Percentiles rank a stretch among this genome's conserved stretches.
phyloP scores from a whole-genome alignment of 2,888 invertebrate species.

The Eupelmus urozonus region DNA sequence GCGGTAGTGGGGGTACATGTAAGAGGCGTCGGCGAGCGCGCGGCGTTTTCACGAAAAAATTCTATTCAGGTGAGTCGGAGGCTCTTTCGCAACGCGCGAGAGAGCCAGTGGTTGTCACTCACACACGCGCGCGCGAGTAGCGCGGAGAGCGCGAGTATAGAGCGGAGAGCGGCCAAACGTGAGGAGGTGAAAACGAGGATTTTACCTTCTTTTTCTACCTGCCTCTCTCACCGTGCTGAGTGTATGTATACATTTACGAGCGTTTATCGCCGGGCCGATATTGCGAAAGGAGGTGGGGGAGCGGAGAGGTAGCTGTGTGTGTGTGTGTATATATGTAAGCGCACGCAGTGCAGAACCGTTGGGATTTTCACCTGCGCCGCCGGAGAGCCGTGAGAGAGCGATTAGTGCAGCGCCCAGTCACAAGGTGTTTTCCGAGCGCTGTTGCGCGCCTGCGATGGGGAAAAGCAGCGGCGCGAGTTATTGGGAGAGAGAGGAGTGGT shows the following conservation, averaged over 20 bases:
- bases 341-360: neutral
- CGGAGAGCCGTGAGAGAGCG: too few species aligned
- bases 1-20: neutral
- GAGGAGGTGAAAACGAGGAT: constrained; percentile 27
- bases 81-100: constrained; percentile 50
- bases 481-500: neutral
- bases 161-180: constrained; percentile 6
- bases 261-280: neutral
- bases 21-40: neutral
- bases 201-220: neutral
- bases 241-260: neutral
- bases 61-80: constrained; percentile 47
- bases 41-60: constrained; percentile 5
- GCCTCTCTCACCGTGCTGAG: neutral
- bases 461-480: neutral
- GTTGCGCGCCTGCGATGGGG: neutral
- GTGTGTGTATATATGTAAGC: neutral
- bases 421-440: neutral
- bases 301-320: constrained; percentile 2
- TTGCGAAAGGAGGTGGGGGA: too few species aligned
- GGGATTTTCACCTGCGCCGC: neutral
- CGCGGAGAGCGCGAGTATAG: neutral
- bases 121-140: constrained; percentile 3
- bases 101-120: constrained; percentile 56
- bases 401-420: too few species aligned